phyloP scores from a whole-genome alignment of 1,140 invertebrate genomes.

The Drosophila pallidifrons region DNA sequence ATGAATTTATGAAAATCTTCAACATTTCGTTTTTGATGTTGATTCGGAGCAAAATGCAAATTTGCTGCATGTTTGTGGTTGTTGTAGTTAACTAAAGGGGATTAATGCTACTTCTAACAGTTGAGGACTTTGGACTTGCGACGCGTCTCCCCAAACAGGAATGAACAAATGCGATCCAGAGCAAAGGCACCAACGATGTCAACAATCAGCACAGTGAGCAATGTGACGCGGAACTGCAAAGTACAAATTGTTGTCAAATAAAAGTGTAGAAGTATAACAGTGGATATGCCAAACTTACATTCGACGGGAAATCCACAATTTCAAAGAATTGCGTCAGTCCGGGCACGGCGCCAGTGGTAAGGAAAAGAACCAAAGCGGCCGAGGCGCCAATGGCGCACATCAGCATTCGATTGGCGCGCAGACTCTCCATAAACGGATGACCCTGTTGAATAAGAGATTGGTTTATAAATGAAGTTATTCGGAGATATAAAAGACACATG shows the following conservation, averaged over 20 bases:
- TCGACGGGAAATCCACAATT: constrained; percentile 94
- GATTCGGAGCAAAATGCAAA: neutral
- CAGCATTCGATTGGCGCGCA: constrained; percentile 95
- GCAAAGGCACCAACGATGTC: constrained; percentile 94
- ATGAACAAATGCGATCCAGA: constrained; percentile 93
- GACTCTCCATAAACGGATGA: constrained; percentile 99
- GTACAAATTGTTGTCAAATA: constrained; percentile 43
- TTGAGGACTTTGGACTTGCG: constrained; percentile 74
- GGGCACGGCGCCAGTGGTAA: constrained; percentile 92
- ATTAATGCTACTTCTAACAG: constrained; percentile 51
- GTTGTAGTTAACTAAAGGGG: neutral
- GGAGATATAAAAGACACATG: too few relatives aligned
- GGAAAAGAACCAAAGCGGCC: constrained; percentile 89
- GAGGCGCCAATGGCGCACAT: constrained; percentile 94
- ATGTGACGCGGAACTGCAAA: constrained; percentile 93
- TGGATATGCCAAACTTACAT: constrained; percentile 87
- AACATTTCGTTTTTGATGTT: neutral
- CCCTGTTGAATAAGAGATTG: constrained; percentile 88
- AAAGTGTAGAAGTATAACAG: neutral
- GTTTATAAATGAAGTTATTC: constrained; percentile 6
- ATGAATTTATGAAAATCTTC: constrained; percentile 4
- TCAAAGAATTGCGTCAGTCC: constrained; percentile 93
- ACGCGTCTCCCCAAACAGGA: constrained; percentile 91
- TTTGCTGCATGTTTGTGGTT: neutral
- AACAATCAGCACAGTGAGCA: constrained; percentile 91